These are phyloP conservation scores for Ostrea edulis DNA, from an alignment of 1,140 invertebrate species.

Conservation along the genomic window DNA sequence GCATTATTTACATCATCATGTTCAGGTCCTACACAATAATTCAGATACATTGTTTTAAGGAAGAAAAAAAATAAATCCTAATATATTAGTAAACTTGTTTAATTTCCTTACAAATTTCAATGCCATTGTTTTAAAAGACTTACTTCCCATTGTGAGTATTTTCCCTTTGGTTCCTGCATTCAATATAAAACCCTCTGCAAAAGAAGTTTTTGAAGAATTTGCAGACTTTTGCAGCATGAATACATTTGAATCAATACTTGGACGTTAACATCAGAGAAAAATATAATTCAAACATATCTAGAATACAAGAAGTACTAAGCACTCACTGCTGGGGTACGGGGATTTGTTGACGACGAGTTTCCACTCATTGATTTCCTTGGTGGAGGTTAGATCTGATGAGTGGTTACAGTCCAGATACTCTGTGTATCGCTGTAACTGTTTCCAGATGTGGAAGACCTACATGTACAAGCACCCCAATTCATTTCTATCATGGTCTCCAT, in stretches of 20 bases:
- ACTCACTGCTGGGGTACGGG: slow-evolving; percentile 61
- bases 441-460: slow-evolving; percentile 51
- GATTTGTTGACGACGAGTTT: slow-evolving; percentile 62
- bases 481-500: too few species aligned
- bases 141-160: slow-evolving; percentile 17
- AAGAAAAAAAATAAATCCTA: too few species aligned
- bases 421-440: slow-evolving; percentile 61
- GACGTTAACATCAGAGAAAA: neutral
- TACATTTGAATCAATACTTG: neutral
- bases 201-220: neutral
- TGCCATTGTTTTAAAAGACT: neutral
- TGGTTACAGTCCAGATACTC: slow-evolving; percentile 69
- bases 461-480: neutral
- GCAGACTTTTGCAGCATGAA: neutral
- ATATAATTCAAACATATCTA: neutral
- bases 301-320: neutral
- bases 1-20: too few species aligned
- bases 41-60: too few species aligned
- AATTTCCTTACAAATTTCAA: too few species aligned
- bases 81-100: too few species aligned
- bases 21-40: too few species aligned
- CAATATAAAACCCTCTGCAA: slow-evolving; percentile 36
- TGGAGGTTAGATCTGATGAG: slow-evolving; percentile 60
- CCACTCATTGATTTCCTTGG: slow-evolving; percentile 59
- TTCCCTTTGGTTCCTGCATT: neutral